These are phyloP conservation scores for Neosilurus mollespiculum DNA, from an alignment of 2,797 vertebrate species.

Conservation along the genomic window DNA sequence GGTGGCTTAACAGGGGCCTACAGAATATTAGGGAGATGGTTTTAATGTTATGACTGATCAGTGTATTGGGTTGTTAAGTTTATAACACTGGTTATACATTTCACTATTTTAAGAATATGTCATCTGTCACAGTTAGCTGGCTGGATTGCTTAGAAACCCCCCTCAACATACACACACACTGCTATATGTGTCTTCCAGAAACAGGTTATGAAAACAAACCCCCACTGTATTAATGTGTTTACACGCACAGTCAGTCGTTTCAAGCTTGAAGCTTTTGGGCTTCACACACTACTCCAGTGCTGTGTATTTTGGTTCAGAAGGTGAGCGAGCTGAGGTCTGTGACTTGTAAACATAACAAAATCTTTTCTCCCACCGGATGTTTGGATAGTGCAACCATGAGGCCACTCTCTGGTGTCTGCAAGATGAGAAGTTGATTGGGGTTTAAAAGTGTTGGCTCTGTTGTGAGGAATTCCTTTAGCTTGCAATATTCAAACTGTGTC, in stretches of 20 bases:
- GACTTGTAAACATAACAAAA: constrained; percentile 14
- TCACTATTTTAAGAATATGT: neutral
- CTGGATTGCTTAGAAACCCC: no score
- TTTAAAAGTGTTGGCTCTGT: neutral
- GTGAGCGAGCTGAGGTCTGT: neutral
- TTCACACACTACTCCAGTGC: neutral
- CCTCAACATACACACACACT: neutral
- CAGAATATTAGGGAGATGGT: no score
- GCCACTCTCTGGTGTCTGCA: neutral
- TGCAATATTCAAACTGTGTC: neutral
- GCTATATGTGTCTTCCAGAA: neutral
- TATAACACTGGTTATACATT: neutral
- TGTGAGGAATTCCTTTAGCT: neutral
- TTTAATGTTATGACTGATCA: no score
- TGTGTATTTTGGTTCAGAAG: neutral
- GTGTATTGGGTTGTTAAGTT: neutral
- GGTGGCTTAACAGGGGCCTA: no score
- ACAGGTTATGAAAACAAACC: neutral
- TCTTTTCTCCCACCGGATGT: neutral
- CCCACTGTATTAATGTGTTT: neutral
- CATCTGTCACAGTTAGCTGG: neutral
- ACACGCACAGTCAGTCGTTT: neutral
- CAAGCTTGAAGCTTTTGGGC: neutral
- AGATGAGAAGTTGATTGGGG: neutral
- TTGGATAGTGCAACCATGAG: neutral